Evolutionary conservation across 2,888 invertebrate species (phyloP), one percentile per base, ranked within the genome.

Genomic region (Lasius fuliginosus): DNA sequence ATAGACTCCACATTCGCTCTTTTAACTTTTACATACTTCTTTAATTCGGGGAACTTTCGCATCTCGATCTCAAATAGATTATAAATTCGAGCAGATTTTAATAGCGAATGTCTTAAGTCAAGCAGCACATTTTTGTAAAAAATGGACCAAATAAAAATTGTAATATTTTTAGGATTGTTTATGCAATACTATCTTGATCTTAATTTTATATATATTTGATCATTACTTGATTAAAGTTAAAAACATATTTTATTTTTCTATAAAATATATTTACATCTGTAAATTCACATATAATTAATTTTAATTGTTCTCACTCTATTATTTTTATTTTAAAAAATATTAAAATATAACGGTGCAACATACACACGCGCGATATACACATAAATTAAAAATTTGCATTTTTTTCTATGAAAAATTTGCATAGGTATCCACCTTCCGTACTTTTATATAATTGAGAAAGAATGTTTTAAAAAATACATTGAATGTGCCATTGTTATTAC

Each of bases 401-500:
- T 53, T 12, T 27, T 68, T 53, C 68, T 40, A 4, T n/a, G 18
- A 68, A 71, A 33, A 15, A 69, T 69, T 71, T 23, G 40, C 40
- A 30, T 75, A 77, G 4, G 33, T 49, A 33, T 33, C 18, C 8
- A 33, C 23, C 15, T 58, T 33, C 58, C 23, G n/a, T 40, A 56
- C 53, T 40, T 40, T 42, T 15, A 56, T 69, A 53, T 9, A 15
- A 53, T 30, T 9, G 18, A 40, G 12, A 81, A 49, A 60, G 46
- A 62, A 81, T 33, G 18, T 18, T 81, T 62, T 12, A 62, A 79
- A 81, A 79, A 81, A 81, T 73, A 81, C 79, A 49, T 73, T 73
- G 46, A 69, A 71, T 71, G 71, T 12, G n/a, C 73, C 73, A 71
- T 81, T 81, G 79, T 81, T 81, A 81, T 81, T 81, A 81, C 79